A percentile compares a stretch with the other conserved stretches of the same genome.
phyloP scores from a whole-genome alignment of 2,113 vertebrate species.

The Lagopus muta region DNA sequence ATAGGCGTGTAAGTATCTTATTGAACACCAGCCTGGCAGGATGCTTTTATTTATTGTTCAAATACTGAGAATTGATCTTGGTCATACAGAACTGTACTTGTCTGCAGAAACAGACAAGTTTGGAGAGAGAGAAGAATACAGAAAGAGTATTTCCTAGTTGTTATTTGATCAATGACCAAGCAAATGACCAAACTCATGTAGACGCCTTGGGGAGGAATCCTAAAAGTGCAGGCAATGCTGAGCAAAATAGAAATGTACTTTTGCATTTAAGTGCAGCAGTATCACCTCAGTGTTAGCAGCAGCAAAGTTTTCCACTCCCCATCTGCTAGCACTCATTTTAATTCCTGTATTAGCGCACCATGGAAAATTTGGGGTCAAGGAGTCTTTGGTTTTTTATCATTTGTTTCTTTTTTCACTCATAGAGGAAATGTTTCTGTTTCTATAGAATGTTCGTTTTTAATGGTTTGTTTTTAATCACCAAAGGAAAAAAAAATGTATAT shows the following conservation, averaged over 20 bases:
- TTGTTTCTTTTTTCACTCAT: not conserved
- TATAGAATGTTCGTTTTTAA: not conserved
- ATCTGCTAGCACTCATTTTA: constrained; percentile 21
- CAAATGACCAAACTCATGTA: not conserved
- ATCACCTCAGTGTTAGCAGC: constrained; percentile 8
- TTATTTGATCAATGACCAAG: not conserved
- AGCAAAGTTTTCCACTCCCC: constrained; percentile 37
- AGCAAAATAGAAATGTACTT: constrained; percentile 26
- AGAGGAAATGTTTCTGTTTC: constrained; percentile 6
- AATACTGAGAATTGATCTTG: not conserved
- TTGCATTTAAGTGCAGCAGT: not conserved
- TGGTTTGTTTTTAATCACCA: not conserved
- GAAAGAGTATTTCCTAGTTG: not conserved
- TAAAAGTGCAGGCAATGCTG: constrained; percentile 1
- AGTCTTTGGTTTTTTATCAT: not conserved
- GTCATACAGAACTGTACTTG: not conserved
- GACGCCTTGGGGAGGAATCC: not conserved
- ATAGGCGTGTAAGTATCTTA: not conserved
- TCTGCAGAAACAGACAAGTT: not conserved
- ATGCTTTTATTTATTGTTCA: not conserved
- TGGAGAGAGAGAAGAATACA: not conserved
- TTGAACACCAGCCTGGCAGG: not conserved
- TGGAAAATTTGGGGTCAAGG: constrained; percentile 15
- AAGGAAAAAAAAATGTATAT: not conserved
- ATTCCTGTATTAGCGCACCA: not conserved